These are phyloP conservation scores for Takifugu flavidus DNA, from an alignment of 2,113 vertebrate genomes.

Conservation along the genomic window DNA sequence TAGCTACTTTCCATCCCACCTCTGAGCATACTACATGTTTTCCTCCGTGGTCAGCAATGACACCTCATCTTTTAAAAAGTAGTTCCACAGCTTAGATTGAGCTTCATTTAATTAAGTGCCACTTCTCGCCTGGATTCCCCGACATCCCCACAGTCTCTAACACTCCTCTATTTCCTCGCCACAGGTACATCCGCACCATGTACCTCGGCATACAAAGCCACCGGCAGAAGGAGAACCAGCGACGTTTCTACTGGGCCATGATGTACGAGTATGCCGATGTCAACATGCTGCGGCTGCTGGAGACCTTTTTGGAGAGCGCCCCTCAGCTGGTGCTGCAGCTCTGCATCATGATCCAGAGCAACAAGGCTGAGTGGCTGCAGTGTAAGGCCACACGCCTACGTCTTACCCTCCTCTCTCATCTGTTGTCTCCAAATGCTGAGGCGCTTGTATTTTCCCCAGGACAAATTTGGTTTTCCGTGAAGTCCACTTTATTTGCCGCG, in stretches of 20 bases:
- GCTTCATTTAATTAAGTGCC: conserved; percentile 44
- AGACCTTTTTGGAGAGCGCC: conserved; percentile 97
- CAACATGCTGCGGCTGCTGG: conserved; percentile 97
- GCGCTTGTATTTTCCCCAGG: conserved; percentile 2
- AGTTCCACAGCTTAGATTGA: conserved; percentile 26
- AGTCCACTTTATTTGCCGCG: conserved; percentile 12
- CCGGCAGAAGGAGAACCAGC: conserved; percentile 95
- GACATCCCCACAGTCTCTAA: conserved; percentile 4
- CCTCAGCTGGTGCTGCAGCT: conserved; percentile 99
- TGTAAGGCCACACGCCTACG: conserved; percentile 80
- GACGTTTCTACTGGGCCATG: conserved; percentile 99
- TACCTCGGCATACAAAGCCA: conserved; percentile 98
- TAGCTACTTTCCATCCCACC: conserved; percentile 29
- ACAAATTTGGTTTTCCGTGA: conserved; percentile 5
- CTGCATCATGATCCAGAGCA: conserved; percentile 99
- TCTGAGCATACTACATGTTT: conserved; percentile 26
- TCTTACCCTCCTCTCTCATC: conserved; percentile 1
- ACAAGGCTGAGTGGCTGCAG: conserved; percentile 93
- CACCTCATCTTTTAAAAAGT: conserved; percentile 13
- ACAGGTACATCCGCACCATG: conserved; percentile 97
- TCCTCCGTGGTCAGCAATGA: conserved; percentile 23
- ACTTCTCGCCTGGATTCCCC: conserved; percentile 18
- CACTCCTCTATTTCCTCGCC: background rate
- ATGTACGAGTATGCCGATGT: conserved; percentile 99
- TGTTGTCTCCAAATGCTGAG: conserved; percentile 7